Conservation (phyloP, 2,797 vertebrate genomes). For the Lates japonicus region DNA sequence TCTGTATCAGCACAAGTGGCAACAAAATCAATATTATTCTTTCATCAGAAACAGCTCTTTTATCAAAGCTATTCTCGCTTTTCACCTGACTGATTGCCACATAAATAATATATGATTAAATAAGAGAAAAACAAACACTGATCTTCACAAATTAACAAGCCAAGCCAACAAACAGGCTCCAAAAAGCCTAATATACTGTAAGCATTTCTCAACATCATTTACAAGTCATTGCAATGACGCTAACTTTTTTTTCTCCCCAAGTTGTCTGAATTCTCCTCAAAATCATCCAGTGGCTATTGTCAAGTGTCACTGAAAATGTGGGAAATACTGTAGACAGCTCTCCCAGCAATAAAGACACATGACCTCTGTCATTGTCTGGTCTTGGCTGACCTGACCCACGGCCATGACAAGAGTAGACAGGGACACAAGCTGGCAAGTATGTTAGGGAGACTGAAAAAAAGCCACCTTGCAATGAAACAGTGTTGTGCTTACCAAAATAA, state of each 20-base stretch:
- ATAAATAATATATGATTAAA: background rate
- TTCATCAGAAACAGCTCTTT: background rate
- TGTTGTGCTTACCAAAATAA: background rate
- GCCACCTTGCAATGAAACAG: constrained; percentile 1
- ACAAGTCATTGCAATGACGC: background rate
- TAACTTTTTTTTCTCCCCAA: background rate
- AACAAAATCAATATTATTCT: background rate
- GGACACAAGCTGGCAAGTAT: constrained; percentile 21
- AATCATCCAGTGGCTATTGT: background rate
- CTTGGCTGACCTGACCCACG: constrained; percentile 27
- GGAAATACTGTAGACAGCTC: constrained; percentile 19
- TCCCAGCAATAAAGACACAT: background rate
- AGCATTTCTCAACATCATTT: background rate
- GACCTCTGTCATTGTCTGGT: constrained; percentile 35
- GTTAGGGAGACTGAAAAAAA: background rate
- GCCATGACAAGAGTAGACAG: constrained; percentile 17
- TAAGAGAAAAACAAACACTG: background rate
- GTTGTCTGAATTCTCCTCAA: constrained; percentile 1
- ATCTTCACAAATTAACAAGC: background rate
- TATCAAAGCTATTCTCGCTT: background rate
- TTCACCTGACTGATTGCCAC: background rate
- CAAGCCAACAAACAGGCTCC: background rate
- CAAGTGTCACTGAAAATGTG: constrained; percentile 3
- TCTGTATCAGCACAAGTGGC: background rate
- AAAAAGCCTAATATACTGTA: background rate